phyloP scores from a whole-genome alignment of 2,888 invertebrate genomes.

The Cerastoderma edule region DNA sequence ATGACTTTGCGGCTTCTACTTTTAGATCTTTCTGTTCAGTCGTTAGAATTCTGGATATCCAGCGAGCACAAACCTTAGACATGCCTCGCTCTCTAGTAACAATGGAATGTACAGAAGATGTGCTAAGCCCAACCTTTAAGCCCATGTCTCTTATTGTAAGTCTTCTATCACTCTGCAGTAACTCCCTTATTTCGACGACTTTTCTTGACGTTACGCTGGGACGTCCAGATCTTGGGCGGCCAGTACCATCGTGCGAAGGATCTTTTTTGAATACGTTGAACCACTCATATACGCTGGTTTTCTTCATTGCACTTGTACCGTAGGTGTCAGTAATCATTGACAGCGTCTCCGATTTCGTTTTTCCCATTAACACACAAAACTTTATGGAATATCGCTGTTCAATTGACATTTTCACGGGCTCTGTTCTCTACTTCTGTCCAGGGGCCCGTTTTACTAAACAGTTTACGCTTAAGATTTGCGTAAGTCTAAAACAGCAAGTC shows the following conservation, averaged over 20 bases:
- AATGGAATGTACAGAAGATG: constrained; percentile 12
- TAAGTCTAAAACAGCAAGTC: background rate
- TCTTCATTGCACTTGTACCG: constrained; percentile 5
- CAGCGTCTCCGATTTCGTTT: background rate
- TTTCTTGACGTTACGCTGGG: too few species aligned
- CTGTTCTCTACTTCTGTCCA: background rate
- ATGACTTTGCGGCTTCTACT: background rate
- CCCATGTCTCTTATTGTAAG: constrained; percentile 21
- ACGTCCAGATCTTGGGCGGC: background rate
- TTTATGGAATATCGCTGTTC: background rate
- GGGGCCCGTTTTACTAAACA: background rate
- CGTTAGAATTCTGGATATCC: constrained; percentile 30
- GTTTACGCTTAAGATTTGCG: background rate
- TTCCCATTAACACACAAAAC: background rate
- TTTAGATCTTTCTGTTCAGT: constrained; percentile 13
- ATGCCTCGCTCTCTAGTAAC: constrained; percentile 9
- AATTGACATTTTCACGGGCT: background rate
- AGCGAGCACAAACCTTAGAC: constrained; percentile 18
- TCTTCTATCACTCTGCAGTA: constrained; percentile 12
- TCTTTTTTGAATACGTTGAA: constrained; percentile 15
- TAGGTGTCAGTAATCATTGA: background rate
- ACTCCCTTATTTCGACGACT: background rate
- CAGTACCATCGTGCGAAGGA: background rate
- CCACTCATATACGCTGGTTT: too few species aligned
- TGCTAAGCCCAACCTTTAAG: constrained; percentile 18